phyloP scores from a whole-genome alignment of 2,888 invertebrate genomes.

The Labia minor region DNA sequence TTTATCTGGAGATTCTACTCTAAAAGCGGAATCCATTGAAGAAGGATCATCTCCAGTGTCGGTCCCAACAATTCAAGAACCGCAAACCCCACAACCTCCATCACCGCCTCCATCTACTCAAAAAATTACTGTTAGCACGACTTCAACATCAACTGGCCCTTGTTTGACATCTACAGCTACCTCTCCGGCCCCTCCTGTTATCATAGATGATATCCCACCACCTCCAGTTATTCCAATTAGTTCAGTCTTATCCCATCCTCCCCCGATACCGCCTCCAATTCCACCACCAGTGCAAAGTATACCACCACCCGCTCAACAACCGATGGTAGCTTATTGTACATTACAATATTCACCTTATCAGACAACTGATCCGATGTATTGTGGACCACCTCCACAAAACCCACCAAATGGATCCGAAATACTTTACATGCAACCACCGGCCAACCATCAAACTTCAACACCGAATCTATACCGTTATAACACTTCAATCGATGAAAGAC shows the following conservation, averaged over 20 bases:
- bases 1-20: too few relatives aligned
- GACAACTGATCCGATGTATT: neutral
- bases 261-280: neutral
- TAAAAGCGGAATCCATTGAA: too few relatives aligned
- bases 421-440: neutral
- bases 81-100: neutral
- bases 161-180: constrained; percentile 21
- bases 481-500: neutral
- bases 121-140: neutral
- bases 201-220: neutral
- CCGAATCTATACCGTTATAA: neutral
- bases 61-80: constrained; percentile 15
- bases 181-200: constrained; percentile 18
- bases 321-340: neutral
- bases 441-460: neutral
- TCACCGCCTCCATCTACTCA: neutral
- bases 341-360: neutral
- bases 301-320: neutral
- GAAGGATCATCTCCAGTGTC: neutral
- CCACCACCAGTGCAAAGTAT: neutral
- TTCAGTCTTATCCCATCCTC: neutral
- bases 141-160: neutral
- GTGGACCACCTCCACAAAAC: neutral
- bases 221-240: neutral
- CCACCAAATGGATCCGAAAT: neutral